Percentiles rank a stretch among this genome's conserved stretches.
These are phyloP conservation scores for Nyctereutes procyonoides DNA, from an alignment of 2,113 vertebrate genomes.

Conservation along the genomic window DNA sequence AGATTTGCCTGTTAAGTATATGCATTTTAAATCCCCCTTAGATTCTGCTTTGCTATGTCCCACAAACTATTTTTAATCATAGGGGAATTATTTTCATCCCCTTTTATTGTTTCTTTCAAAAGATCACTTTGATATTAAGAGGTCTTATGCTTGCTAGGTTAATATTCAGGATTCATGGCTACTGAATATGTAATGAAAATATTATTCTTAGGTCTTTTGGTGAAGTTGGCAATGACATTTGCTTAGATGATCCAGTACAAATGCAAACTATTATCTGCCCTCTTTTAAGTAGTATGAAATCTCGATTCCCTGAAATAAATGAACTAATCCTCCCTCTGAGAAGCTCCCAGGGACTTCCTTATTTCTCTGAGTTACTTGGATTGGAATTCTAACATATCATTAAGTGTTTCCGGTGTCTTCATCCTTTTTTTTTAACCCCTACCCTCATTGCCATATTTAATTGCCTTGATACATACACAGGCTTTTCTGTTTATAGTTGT, in stretches of 20 bases:
- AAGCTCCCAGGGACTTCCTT: not conserved
- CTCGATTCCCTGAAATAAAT: constrained; percentile 2
- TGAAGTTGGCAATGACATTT: constrained; percentile 64
- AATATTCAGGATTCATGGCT: constrained; percentile 49
- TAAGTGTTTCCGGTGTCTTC: not conserved
- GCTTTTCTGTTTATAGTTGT: constrained; percentile 4
- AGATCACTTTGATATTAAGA: constrained; percentile 56
- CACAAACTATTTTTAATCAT: constrained; percentile 50
- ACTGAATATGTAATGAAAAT: constrained; percentile 51
- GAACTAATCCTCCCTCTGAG: not conserved
- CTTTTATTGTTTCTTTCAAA: constrained; percentile 63
- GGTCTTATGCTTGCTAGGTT: constrained; percentile 22
- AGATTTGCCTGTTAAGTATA: not conserved
- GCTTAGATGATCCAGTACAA: constrained; percentile 41
- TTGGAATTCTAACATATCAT: not conserved
- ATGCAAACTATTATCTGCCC: not conserved
- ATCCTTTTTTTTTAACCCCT: not conserved
- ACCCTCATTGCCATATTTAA: not conserved
- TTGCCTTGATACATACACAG: not conserved
- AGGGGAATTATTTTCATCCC: constrained; percentile 35
- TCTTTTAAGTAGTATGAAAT: constrained; percentile 30
- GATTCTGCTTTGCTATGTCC: not conserved
- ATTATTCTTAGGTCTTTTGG: constrained; percentile 63
- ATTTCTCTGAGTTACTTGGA: constrained; percentile 3
- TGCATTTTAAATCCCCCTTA: not conserved